These are phyloP conservation scores for Rhombomys opimus DNA, from an alignment of 2,113 vertebrate species.

Conservation along the genomic window DNA sequence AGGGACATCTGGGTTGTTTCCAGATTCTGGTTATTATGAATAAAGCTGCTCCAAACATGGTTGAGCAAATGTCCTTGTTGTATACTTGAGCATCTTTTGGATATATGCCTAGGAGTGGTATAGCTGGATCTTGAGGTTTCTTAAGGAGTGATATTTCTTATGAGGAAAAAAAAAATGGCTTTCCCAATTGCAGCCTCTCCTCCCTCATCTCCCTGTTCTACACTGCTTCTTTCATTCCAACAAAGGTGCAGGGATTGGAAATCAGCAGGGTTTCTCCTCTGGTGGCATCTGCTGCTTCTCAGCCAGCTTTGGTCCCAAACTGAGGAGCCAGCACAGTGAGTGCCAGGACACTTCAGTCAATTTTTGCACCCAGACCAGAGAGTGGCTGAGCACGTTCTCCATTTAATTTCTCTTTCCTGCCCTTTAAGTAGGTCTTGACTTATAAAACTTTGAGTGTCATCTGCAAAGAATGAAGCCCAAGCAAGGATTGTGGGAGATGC, in stretches of 20 bases:
- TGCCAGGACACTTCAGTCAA: not conserved
- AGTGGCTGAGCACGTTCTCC: not conserved
- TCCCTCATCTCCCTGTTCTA: not conserved
- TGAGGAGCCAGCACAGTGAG: not conserved
- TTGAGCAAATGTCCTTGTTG: no score
- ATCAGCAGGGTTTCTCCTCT: not conserved
- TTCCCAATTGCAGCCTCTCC: not conserved
- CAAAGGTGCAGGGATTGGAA: not conserved
- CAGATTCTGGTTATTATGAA: no score
- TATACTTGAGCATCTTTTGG: no score
- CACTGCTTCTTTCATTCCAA: not conserved
- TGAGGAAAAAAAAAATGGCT: not conserved
- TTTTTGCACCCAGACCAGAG: not conserved
- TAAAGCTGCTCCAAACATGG: no score
- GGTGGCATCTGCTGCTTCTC: not conserved
- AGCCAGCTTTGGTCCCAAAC: not conserved
- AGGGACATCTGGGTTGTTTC: no score
- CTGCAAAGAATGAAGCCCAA: not conserved
- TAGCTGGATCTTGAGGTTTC: no score
- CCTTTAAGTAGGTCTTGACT: not conserved
- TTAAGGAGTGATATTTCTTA: not conserved
- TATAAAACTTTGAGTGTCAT: rapidly evolving
- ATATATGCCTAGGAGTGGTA: no score
- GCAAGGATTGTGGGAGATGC: not conserved
- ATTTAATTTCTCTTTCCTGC: rapidly evolving